Percentiles rank a stretch among this genome's conserved stretches.
These are phyloP conservation scores for Tipula helvola DNA, from an alignment of 2,888 invertebrate species.

Conservation along the genomic window DNA sequence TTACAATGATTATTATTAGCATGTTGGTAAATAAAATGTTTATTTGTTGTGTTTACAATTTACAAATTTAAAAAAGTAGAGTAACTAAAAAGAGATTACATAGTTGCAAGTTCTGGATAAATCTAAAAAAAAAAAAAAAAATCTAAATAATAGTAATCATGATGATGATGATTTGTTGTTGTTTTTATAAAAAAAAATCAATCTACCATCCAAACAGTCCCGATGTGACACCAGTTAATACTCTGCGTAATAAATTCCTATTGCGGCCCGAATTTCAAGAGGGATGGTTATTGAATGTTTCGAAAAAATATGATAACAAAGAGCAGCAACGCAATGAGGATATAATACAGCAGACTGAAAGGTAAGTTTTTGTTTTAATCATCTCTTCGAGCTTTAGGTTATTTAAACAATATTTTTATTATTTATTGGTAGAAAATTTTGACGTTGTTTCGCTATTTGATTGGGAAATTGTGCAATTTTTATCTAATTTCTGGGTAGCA, in stretches of 20 bases:
- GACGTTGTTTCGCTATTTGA: not conserved
- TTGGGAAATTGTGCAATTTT: no score
- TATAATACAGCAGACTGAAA: slow-evolving; percentile 37
- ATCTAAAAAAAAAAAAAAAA: slow-evolving; percentile 24
- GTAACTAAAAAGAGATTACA: not conserved
- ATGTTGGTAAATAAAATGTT: not conserved
- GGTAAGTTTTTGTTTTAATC: slow-evolving; percentile 26
- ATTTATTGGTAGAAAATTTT: not conserved
- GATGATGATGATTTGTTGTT: slow-evolving; percentile 16
- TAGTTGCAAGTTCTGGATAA: no score
- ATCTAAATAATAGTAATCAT: not conserved
- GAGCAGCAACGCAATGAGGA: slow-evolving; percentile 33
- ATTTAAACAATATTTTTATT: not conserved
- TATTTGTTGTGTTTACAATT: not conserved
- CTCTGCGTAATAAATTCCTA: slow-evolving; percentile 43
- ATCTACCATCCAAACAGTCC: slow-evolving; percentile 33
- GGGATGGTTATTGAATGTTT: slow-evolving; percentile 43
- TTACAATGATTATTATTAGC: not conserved
- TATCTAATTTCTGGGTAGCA: no score
- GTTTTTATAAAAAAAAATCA: slow-evolving; percentile 22
- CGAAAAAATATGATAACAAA: slow-evolving; percentile 36
- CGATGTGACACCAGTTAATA: slow-evolving; percentile 37
- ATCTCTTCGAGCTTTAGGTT: not conserved
- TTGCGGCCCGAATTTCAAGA: slow-evolving; percentile 38
- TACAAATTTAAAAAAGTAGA: no score